These are phyloP conservation scores for Andrena marginata DNA, from an alignment of 2,888 invertebrate species.

Conservation along the genomic window DNA sequence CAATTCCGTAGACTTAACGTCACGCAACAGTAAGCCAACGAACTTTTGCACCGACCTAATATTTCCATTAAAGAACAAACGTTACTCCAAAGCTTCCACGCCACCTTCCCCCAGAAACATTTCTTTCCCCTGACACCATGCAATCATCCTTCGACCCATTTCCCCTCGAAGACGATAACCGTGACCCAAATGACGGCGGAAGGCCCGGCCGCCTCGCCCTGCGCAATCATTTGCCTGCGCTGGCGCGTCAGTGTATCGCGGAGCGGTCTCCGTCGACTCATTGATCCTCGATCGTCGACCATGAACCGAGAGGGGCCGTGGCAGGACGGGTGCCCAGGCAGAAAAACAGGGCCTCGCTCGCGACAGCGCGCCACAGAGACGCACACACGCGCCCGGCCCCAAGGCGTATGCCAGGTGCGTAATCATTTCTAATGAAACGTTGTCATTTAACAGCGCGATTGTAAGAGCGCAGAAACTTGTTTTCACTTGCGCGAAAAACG, in stretches of 20 bases:
- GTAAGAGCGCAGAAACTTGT: conserved; percentile 82
- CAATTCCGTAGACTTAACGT: too few species aligned
- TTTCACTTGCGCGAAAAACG: conserved; percentile 84
- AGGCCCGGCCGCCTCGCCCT: not conserved
- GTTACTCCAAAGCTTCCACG: too few species aligned
- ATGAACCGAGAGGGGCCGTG: conserved; percentile 22
- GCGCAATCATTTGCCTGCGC: conserved; percentile 12
- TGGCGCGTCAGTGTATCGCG: not conserved
- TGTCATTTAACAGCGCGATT: conserved; percentile 83
- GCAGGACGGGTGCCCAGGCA: not conserved
- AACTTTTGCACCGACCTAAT: too few species aligned
- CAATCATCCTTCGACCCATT: too few species aligned
- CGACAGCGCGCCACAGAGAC: conserved; percentile 20
- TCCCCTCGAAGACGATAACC: too few species aligned
- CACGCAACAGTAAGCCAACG: too few species aligned
- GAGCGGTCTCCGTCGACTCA: not conserved
- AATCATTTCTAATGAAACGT: conserved; percentile 84
- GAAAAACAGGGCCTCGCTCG: conserved; percentile 53
- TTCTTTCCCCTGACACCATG: too few species aligned
- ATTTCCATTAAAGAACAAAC: too few species aligned
- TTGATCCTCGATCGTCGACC: conserved; percentile 41
- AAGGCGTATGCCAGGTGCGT: conserved; percentile 72
- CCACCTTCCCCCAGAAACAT: too few species aligned
- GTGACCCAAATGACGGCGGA: too few species aligned
- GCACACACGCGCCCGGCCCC: conserved; percentile 40